A percentile compares a stretch with the other conserved stretches of the same genome.
Conservation (phyloP, 2,888 invertebrate genomes). For the Eupeodes luniger region DNA sequence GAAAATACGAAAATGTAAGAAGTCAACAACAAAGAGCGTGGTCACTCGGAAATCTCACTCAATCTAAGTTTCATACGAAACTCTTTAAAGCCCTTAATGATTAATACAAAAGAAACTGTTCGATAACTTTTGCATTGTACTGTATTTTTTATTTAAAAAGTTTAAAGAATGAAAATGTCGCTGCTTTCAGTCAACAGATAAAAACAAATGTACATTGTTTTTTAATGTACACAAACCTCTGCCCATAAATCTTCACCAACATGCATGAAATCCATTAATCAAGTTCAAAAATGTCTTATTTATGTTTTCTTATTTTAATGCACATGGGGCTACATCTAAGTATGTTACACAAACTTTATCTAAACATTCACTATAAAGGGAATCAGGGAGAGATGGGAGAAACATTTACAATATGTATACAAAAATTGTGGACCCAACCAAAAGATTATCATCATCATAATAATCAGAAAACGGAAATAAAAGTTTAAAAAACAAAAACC, state of each 20-base stretch:
- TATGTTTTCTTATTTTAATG: not conserved
- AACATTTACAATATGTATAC: constrained; percentile 15
- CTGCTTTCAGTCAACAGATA: too few relatives aligned
- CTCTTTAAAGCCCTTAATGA: too few relatives aligned
- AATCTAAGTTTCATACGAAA: too few relatives aligned
- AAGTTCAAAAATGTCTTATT: not conserved
- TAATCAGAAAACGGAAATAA: not conserved
- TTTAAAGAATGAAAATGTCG: too few relatives aligned
- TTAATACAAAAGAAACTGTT: too few relatives aligned
- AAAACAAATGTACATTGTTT: too few relatives aligned
- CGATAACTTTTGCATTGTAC: too few relatives aligned
- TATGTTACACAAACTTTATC: not conserved
- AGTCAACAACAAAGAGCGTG: too few relatives aligned
- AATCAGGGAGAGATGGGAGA: not conserved
- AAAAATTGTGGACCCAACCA: not conserved
- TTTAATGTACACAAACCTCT: too few relatives aligned
- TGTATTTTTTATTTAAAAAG: too few relatives aligned
- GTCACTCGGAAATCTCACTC: too few relatives aligned
- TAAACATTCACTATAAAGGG: constrained; percentile 9
- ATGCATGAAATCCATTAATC: not conserved
- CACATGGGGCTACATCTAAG: not conserved
- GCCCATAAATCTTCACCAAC: not conserved
- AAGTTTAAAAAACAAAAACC: not conserved
- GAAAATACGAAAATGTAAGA: too few relatives aligned
- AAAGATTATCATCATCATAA: not conserved